A percentile compares a stretch with the other conserved stretches of the same genome.
phyloP scores from a whole-genome alignment of 2,797 vertebrate species.

The Alosa sapidissima region DNA sequence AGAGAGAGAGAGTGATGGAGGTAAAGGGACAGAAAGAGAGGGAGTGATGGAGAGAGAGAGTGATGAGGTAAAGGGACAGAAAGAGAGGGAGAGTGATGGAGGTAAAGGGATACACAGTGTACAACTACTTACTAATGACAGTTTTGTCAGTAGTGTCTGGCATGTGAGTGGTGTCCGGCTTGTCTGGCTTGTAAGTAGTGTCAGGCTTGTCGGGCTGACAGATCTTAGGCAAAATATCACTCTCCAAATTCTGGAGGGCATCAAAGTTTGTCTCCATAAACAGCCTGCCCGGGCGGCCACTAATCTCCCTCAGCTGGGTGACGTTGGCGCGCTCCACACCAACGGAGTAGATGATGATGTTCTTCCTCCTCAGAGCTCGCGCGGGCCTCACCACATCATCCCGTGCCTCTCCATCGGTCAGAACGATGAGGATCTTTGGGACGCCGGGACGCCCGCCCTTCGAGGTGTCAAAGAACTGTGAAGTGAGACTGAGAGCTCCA shows the following conservation, averaged over 20 bases:
- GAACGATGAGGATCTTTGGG: constrained; percentile 78
- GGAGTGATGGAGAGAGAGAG: too few relatives aligned
- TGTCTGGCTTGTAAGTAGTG: constrained; percentile 37
- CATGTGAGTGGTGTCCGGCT: too few relatives aligned
- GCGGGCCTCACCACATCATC: constrained; percentile 74
- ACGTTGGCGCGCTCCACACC: constrained; percentile 73
- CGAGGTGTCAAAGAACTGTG: constrained; percentile 52
- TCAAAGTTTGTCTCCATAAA: constrained; percentile 71
- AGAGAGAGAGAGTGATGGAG: too few relatives aligned
- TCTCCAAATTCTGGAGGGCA: constrained; percentile 71
- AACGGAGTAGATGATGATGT: constrained; percentile 76
- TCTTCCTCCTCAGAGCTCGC: constrained; percentile 66
- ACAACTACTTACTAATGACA: too few relatives aligned
- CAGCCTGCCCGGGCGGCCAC: constrained; percentile 63
- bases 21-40: too few relatives aligned
- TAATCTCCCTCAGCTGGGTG: constrained; percentile 76
- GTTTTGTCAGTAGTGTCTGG: too few relatives aligned
- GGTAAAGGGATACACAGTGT: too few relatives aligned
- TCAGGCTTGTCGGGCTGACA: constrained; percentile 62
- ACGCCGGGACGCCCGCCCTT: constrained; percentile 62
- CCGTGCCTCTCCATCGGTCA: constrained; percentile 80
- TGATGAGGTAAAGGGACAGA: too few relatives aligned
- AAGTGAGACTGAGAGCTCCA: constrained; percentile 62
- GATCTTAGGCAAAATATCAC: constrained; percentile 73
- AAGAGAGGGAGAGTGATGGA: too few relatives aligned